Evolutionary conservation across 2,888 invertebrate species (phyloP).

Genomic region (Caenorhabditis sp.): DNA sequence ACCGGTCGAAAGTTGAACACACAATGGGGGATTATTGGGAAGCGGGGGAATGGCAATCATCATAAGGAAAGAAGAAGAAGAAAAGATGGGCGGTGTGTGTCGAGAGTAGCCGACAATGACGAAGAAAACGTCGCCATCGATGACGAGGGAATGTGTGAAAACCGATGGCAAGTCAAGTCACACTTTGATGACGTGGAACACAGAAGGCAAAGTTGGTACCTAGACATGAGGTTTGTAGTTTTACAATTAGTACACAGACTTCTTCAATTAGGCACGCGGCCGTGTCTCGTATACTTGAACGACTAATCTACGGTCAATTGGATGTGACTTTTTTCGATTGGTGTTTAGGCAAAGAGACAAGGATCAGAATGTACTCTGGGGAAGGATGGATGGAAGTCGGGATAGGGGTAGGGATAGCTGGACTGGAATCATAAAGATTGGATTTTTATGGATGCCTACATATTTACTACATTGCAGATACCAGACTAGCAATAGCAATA

Average conservation of each 20-base stretch:
- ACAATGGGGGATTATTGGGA: slow-evolving; percentile 27
- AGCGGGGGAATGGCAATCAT: neutral
- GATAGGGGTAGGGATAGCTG: too few species aligned
- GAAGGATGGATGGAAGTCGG: too few species aligned
- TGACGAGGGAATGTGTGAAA: slow-evolving; percentile 31
- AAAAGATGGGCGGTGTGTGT: slow-evolving; percentile 5
- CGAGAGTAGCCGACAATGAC: too few species aligned
- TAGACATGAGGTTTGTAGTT: neutral
- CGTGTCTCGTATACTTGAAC: neutral
- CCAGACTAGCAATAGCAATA: too few species aligned
- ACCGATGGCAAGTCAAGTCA: too few species aligned
- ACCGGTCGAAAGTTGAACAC: slow-evolving; percentile 49
- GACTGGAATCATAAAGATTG: too few species aligned
- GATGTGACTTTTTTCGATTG: neutral
- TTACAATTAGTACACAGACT: neutral
- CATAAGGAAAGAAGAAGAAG: too few species aligned
- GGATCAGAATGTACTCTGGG: too few species aligned
- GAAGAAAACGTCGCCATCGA: slow-evolving; percentile 9
- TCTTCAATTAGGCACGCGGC: too few species aligned
- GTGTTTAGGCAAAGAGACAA: too few species aligned
- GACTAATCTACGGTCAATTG: neutral
- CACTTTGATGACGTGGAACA: slow-evolving; percentile 2
- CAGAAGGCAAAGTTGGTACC: neutral
- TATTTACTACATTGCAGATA: too few species aligned
- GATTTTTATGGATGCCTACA: too few species aligned